These are phyloP conservation scores for Mus musculus DNA, from an alignment of 2,113 vertebrate species.

Conservation along the genomic window DNA sequence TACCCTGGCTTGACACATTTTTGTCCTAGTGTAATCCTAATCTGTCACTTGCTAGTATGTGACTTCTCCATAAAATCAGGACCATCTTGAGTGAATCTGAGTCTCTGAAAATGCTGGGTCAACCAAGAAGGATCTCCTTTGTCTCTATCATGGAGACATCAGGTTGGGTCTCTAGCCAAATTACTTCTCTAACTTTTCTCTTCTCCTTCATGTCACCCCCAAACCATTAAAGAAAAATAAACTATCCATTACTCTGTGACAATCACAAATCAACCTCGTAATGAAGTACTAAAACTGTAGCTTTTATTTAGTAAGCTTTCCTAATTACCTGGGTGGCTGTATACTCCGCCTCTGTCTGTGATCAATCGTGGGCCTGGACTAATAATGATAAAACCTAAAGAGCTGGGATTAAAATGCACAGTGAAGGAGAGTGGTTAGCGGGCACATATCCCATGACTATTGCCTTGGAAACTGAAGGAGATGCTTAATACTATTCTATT, in stretches of 20 bases:
- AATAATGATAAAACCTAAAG: background rate
- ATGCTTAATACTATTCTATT: background rate
- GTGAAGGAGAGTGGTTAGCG: background rate
- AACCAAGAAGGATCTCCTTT: background rate
- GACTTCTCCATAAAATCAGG: background rate
- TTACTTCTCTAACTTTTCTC: background rate
- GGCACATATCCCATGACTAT: accelerated
- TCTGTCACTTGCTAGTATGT: no score
- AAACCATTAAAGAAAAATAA: constrained; percentile 45
- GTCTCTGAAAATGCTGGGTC: background rate
- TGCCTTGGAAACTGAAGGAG: background rate
- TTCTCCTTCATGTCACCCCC: constrained; percentile 35
- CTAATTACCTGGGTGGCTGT: constrained; percentile 23
- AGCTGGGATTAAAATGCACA: background rate
- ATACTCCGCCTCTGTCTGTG: background rate
- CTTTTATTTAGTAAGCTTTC: constrained; percentile 55
- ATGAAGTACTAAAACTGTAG: background rate
- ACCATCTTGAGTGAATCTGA: background rate
- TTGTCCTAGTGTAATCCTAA: background rate
- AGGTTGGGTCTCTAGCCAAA: constrained; percentile 21
- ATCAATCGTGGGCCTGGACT: background rate
- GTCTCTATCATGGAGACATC: background rate
- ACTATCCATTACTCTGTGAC: background rate
- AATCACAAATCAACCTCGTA: background rate
- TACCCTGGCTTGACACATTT: background rate